Base-by-base conservation (phyloP, 2,888 invertebrate genomes). In the Drosophila pegasa region DNA sequence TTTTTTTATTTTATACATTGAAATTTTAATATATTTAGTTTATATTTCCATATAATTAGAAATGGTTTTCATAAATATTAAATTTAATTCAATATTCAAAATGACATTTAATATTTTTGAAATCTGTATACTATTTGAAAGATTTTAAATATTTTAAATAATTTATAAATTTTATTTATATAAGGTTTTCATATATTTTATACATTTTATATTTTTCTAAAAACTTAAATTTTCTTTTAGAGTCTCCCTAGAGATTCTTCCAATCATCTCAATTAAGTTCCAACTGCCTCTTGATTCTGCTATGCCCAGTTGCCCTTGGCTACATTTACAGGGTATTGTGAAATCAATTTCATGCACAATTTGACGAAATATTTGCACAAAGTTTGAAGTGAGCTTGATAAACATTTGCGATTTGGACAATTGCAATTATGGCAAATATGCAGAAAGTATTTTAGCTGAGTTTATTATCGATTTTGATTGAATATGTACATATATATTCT, bases 361-460 rank as follows among this genome's bases (percentile, higher is more conserved):
- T 43, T 43, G n/a, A n/a, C 22, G 2, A 43, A 25, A n/a, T 43
- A 25, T 43, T 25, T 43, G n/a, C n/a, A 0, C 5, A 25, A 25
- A 43, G n/a, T 16, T 16, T 25, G 0, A 27, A 12, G 18, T 47
- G 47, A 12, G 16, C 18, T 47, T 18, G 7, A 18, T 29, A 3
- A 18, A 9, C 10, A 54, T 40, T 38, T 20, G 27, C n/a, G 25
- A 6, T 52, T 25, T 20, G 38, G 14, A 8, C 9, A 9, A n/a
- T 54, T 20, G 38, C 27, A 52, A 37, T 18, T 27, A 25, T 27
- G 8, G 18, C 5, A 29, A 52, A 52, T 52, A 18, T 38, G 38
- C 37, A 2, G 38, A 20, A 54, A 29, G n/a, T 40, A 20, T 18
- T 29, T 31, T 10, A 54, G 20, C 12, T 16, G n/a, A 31, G n/a